Percentiles rank a stretch among this genome's conserved stretches.
Conservation (phyloP, 1,140 invertebrate species). For the Calosoma granatense region DNA sequence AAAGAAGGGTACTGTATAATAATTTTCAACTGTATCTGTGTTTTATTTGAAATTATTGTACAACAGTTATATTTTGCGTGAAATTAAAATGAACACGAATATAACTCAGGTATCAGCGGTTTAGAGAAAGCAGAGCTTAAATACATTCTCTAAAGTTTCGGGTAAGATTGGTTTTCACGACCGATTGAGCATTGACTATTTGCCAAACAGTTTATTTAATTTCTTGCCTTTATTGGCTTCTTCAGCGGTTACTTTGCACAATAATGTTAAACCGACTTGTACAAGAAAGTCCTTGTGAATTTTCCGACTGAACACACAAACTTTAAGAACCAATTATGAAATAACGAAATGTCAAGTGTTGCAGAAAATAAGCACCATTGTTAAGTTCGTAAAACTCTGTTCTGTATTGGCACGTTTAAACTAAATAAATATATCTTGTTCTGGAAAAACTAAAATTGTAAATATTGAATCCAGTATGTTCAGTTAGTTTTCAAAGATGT, state of each 20-base stretch:
- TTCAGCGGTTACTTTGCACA: not conserved
- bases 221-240: not conserved
- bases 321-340: conserved; percentile 2
- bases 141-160: not conserved
- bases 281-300: not conserved
- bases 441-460: too few relatives aligned
- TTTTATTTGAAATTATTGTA: too few relatives aligned
- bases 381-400: not conserved
- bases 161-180: not conserved
- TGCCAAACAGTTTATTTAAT: not conserved
- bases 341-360: not conserved
- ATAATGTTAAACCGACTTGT: not conserved
- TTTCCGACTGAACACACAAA: not conserved
- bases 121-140: not conserved
- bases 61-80: too few relatives aligned
- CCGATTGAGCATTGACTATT: not conserved
- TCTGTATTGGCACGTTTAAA: not conserved
- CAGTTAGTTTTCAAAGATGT: too few relatives aligned
- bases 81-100: too few relatives aligned
- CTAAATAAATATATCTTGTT: too few relatives aligned
- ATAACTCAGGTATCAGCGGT: not conserved
- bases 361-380: not conserved
- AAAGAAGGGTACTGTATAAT: too few relatives aligned
- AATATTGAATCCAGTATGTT: too few relatives aligned
- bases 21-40: too few relatives aligned